Percentiles rank a stretch among this genome's conserved stretches.
Conservation (phyloP, 2,797 vertebrate genomes). For the Sebastiscus tertius region DNA sequence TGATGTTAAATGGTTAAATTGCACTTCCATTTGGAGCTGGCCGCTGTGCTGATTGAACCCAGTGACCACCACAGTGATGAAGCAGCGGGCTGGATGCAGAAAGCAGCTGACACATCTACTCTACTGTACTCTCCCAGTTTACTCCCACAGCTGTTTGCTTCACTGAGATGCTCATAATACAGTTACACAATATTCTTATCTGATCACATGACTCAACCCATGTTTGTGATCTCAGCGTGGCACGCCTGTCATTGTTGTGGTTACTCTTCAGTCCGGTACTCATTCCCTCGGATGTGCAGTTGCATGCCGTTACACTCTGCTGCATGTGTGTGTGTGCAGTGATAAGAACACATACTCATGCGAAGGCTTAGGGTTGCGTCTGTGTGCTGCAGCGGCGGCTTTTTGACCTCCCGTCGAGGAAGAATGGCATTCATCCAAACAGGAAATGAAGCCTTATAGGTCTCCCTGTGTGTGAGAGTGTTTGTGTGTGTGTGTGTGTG, state of each 20-base stretch:
- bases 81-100: constrained; percentile 25
- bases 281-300: constrained; percentile 4
- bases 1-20: neutral
- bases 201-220: constrained; percentile 18
- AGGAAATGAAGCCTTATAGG: constrained; percentile 62
- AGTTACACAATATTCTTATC: constrained; percentile 42
- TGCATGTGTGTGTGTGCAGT: neutral
- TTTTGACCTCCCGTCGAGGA: constrained; percentile 63
- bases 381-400: constrained; percentile 53
- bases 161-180: constrained; percentile 13
- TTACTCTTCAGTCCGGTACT: constrained; percentile 18
- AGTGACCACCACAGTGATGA: constrained; percentile 31
- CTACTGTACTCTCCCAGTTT: constrained; percentile 4
- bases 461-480: neutral
- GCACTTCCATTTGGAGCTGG: constrained; percentile 17
- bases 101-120: constrained; percentile 33
- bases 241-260: neutral
- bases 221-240: constrained; percentile 7
- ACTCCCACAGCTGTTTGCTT: constrained; percentile 33
- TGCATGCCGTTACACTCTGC: neutral
- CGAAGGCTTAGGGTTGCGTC: constrained; percentile 15
- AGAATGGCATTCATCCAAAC: constrained; percentile 68
- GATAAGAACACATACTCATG: constrained; percentile 11
- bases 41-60: constrained; percentile 36
- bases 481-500: neutral